Evolutionary conservation across 2,888 invertebrate genomes (phyloP).

Genomic region (Stictocephala bisonia): DNA sequence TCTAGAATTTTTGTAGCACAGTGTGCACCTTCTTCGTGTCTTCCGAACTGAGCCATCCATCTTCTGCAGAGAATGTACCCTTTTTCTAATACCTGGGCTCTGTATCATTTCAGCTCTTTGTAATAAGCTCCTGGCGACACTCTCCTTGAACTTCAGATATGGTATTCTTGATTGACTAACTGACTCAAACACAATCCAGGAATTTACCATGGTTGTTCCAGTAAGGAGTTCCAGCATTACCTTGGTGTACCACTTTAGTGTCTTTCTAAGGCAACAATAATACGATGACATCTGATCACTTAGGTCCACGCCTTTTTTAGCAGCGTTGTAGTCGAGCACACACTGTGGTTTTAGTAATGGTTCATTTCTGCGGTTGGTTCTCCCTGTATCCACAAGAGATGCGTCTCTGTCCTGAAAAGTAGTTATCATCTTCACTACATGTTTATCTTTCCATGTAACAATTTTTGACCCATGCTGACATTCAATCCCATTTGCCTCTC

Average conservation of each 20-base stretch:
- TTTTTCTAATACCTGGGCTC: too few species aligned
- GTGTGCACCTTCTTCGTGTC: too few species aligned
- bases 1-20: too few species aligned
- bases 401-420: not conserved
- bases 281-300: constrained; percentile 39
- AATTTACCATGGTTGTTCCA: constrained; percentile 6
- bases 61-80: too few species aligned
- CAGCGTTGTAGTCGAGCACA: constrained; percentile 38
- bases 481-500: not conserved
- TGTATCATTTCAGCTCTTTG: too few species aligned
- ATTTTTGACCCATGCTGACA: not conserved
- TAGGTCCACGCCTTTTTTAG: constrained; percentile 31
- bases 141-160: not conserved
- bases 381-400: not conserved
- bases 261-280: constrained; percentile 7
- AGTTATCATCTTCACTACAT: too few species aligned
- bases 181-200: not conserved
- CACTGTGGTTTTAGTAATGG: constrained; percentile 19
- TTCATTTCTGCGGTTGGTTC: not conserved
- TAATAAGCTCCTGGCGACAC: not conserved
- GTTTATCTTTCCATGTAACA: not conserved
- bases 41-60: too few species aligned
- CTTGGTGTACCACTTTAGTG: constrained; percentile 45
- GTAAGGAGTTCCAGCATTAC: not conserved
- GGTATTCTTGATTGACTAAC: not conserved